Percentiles rank a stretch among this genome's conserved stretches.
These are phyloP conservation scores for Aphaenogaster rudis DNA, from an alignment of 1,140 invertebrate species.

Conservation along the genomic window DNA sequence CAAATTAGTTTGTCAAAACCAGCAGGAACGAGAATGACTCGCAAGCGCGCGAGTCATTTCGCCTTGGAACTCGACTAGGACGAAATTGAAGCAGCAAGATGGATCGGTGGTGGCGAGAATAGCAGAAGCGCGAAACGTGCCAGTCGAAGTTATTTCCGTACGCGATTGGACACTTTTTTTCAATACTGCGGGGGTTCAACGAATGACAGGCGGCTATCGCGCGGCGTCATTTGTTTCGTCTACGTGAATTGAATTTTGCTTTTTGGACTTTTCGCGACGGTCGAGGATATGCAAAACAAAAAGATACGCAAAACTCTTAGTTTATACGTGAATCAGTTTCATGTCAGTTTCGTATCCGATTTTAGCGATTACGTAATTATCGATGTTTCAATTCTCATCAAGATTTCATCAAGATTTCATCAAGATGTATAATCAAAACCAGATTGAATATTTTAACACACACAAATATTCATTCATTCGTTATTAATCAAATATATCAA, in stretches of 20 bases:
- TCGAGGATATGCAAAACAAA: neutral
- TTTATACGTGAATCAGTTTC: neutral
- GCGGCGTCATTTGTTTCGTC: slow-evolving; percentile 35
- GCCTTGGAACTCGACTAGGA: slow-evolving; percentile 64
- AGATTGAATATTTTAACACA: neutral
- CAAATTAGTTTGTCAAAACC: slow-evolving; percentile 78
- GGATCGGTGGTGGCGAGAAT: slow-evolving; percentile 50
- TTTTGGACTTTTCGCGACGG: slow-evolving; percentile 40
- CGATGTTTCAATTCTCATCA: neutral
- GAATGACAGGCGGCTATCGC: slow-evolving; percentile 57
- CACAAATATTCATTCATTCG: neutral
- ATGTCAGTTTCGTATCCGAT: neutral
- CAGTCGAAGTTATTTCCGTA: slow-evolving; percentile 68
- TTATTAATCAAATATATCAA: slow-evolving; percentile 16
- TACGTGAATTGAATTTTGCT: slow-evolving; percentile 54
- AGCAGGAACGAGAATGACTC: slow-evolving; percentile 55
- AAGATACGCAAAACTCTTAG: neutral
- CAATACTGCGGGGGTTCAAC: slow-evolving; percentile 71
- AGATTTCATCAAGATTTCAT: neutral
- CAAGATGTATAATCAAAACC: neutral
- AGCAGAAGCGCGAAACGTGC: slow-evolving; percentile 65
- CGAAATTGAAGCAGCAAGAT: slow-evolving; percentile 72
- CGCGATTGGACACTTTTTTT: slow-evolving; percentile 74
- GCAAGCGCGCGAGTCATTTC: slow-evolving; percentile 64
- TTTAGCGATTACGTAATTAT: slow-evolving; percentile 9